Evolutionary conservation across 2,888 invertebrate species (phyloP).

Genomic region (Endomychus coccineus): DNA sequence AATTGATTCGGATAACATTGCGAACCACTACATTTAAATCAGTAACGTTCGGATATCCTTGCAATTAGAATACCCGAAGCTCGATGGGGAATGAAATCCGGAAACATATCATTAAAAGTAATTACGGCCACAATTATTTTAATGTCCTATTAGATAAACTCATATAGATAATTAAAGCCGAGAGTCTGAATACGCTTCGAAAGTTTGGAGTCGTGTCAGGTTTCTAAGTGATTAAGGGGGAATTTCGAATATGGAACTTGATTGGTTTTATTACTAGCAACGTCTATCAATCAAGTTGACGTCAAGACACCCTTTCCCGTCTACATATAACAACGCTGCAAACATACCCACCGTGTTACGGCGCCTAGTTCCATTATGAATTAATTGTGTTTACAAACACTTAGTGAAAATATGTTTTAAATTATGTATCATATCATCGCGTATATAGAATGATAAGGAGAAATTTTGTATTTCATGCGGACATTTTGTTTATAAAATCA

Average conservation of each 20-base stretch:
- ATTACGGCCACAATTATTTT: constrained; percentile 20
- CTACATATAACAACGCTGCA: constrained; percentile 12
- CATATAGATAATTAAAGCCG: constrained; percentile 14
- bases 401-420: no score
- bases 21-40: no score
- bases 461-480: no score
- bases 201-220: no score
- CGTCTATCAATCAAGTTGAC: constrained; percentile 33
- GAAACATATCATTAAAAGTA: constrained; percentile 18
- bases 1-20: no score
- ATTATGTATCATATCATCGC: no score
- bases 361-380: constrained; percentile 29
- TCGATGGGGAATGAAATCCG: no score
- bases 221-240: constrained; percentile 11
- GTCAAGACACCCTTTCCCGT: constrained; percentile 16
- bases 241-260: constrained; percentile 19
- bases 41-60: no score
- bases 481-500: no score
- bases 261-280: constrained; percentile 31
- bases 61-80: no score
- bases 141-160: constrained; percentile 15
- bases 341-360: constrained; percentile 25
- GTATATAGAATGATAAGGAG: no score
- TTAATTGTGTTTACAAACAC: constrained; percentile 32
- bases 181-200: no score